Percentiles rank a stretch among this genome's conserved stretches.
These are phyloP conservation scores for Cryptotis parvus DNA, from an alignment of 2,113 vertebrate genomes.

Conservation along the genomic window DNA sequence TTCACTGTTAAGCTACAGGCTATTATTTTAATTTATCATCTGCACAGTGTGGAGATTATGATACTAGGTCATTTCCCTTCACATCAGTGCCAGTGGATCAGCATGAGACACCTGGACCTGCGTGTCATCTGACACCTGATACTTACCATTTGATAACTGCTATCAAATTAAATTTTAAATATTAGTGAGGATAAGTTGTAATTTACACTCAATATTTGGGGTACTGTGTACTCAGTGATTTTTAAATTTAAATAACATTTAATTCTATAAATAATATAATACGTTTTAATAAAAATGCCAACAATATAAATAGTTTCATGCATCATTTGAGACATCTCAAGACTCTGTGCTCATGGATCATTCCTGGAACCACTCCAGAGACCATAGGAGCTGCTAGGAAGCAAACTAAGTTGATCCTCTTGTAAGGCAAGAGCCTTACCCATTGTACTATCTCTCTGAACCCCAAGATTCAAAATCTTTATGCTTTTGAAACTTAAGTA, in stretches of 20 bases:
- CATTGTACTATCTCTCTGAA: too few species aligned
- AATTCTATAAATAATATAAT: neutral
- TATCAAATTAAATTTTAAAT: neutral
- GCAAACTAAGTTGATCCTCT: too few species aligned
- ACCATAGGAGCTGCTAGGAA: neutral
- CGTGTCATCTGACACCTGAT: neutral
- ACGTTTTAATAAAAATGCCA: neutral
- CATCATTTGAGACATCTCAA: too few species aligned
- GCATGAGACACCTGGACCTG: neutral
- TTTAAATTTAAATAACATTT: neutral
- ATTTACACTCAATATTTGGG: neutral
- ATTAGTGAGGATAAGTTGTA: neutral
- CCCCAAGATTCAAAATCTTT: too few species aligned
- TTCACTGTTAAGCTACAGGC: neutral
- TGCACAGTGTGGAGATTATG: neutral
- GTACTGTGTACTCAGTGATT: neutral
- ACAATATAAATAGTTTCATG: neutral
- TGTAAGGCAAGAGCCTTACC: too few species aligned
- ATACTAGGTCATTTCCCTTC: neutral
- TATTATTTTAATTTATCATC: neutral
- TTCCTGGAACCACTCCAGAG: too few species aligned
- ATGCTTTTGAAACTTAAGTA: neutral
- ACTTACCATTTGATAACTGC: neutral
- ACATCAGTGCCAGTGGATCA: neutral
- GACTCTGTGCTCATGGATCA: neutral